Evolutionary conservation across 2,113 vertebrate genomes (phyloP).

Genomic region (Pleuronectes platessa): DNA sequence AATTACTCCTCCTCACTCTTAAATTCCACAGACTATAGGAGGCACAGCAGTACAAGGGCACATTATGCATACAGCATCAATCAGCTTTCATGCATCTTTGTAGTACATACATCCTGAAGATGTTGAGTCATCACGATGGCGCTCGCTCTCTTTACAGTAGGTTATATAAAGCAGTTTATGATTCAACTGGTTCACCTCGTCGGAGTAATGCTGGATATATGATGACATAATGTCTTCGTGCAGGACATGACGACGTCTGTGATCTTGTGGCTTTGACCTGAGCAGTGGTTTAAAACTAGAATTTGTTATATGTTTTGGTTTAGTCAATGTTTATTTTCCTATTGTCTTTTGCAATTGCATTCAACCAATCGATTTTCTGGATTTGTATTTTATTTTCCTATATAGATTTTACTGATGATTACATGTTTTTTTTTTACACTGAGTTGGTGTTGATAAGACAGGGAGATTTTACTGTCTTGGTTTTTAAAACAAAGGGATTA

Average conservation of each 20-base stretch:
- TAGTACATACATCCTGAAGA: constrained; percentile 44
- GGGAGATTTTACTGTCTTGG: too few relatives aligned
- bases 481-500: too few relatives aligned
- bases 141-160: background rate
- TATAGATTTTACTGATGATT: background rate
- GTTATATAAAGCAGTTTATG: constrained; percentile 18
- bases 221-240: background rate
- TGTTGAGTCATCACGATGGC: constrained; percentile 52
- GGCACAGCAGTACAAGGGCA: constrained; percentile 43
- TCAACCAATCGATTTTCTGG: too few relatives aligned
- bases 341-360: too few relatives aligned
- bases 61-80: constrained; percentile 51
- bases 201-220: constrained; percentile 40
- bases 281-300: too few relatives aligned
- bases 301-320: too few relatives aligned
- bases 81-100: constrained; percentile 48
- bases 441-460: background rate
- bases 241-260: too few relatives aligned
- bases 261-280: too few relatives aligned
- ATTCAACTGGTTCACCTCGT: constrained; percentile 9
- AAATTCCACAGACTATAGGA: constrained; percentile 47
- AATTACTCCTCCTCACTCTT: constrained; percentile 58
- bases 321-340: too few relatives aligned
- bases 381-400: background rate
- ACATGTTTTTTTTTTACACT: too few relatives aligned